Conservation (phyloP, 1,140 invertebrate genomes). For the Rhizoglyphus robini region DNA sequence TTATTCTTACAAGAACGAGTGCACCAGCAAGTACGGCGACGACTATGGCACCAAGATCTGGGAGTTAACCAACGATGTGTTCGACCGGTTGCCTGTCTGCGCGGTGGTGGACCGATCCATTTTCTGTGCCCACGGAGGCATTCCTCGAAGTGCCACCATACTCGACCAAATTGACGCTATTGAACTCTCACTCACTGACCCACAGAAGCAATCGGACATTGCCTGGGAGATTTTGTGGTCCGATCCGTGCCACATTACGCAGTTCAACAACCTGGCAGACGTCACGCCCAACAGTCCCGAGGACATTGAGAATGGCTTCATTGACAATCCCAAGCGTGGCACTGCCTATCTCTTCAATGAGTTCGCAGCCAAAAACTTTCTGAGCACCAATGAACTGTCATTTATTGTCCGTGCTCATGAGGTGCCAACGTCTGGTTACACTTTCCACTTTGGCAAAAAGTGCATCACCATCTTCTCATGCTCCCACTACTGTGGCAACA, state of each 20-base stretch:
- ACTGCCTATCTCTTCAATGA: conserved; percentile 55
- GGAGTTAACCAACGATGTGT: too few relatives aligned
- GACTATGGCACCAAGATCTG: conserved; percentile 45
- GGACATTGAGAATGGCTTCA: conserved; percentile 42
- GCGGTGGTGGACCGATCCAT: conserved; percentile 54
- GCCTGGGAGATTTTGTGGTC: conserved; percentile 63
- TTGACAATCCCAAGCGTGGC: conserved; percentile 47
- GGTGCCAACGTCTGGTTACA: conserved; percentile 39
- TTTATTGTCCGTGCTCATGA: conserved; percentile 58
- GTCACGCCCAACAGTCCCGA: not conserved
- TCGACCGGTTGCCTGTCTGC: too few relatives aligned
- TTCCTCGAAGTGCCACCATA: too few relatives aligned
- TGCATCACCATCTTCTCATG: too few relatives aligned
- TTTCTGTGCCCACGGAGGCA: conserved; percentile 60
- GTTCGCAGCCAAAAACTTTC: conserved; percentile 49
- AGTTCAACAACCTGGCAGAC: conserved; percentile 20
- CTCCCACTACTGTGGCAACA: too few relatives aligned
- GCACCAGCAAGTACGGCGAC: conserved; percentile 50
- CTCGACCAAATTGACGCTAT: conserved; percentile 48
- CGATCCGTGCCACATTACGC: conserved; percentile 44
- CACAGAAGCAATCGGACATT: conserved; percentile 43
- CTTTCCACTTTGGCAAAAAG: too few relatives aligned
- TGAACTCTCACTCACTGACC: conserved; percentile 36
- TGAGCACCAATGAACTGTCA: conserved; percentile 46
- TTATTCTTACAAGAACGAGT: conserved; percentile 54